Percentiles rank a stretch among this genome's conserved stretches.
These are phyloP conservation scores for Danio jaintianensis DNA, from an alignment of 2,797 vertebrate species.

Conservation along the genomic window DNA sequence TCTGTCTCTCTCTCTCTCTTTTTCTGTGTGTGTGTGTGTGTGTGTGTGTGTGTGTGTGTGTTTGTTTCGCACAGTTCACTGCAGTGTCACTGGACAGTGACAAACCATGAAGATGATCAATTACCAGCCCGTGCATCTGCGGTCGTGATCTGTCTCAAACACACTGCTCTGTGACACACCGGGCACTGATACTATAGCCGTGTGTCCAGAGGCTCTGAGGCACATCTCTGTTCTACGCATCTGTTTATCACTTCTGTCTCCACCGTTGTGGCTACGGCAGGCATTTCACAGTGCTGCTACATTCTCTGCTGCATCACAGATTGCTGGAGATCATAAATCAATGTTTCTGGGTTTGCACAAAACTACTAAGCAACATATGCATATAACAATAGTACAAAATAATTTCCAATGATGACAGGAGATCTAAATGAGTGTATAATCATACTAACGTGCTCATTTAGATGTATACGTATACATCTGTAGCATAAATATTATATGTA, in stretches of 20 bases:
- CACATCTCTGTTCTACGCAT: conserved; percentile 23
- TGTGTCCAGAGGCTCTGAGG: neutral
- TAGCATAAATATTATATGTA: too few species aligned
- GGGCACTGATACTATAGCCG: neutral
- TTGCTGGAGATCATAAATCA: neutral
- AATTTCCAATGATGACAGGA: neutral
- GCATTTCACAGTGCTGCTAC: neutral
- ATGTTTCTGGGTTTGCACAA: neutral
- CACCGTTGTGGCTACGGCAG: neutral
- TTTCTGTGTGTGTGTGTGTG: conserved; percentile 33
- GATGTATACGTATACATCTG: too few species aligned
- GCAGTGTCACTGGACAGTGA: conserved; percentile 39
- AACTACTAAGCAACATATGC: neutral
- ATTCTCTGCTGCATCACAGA: conserved; percentile 2
- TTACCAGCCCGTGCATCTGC: conserved; percentile 32
- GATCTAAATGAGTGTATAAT: neutral
- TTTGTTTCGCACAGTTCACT: conserved; percentile 22
- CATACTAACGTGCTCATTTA: too few species aligned
- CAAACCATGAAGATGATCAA: conserved; percentile 39
- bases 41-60: conserved; percentile 39
- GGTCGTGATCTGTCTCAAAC: conserved; percentile 9
- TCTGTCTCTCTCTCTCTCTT: conserved; percentile 19
- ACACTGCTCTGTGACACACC: conserved; percentile 31
- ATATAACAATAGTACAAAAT: too few species aligned
- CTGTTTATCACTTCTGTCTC: neutral